Percentiles rank a stretch among this genome's conserved stretches.
These are phyloP conservation scores for Hydrozoanthus gracilis DNA, from an alignment of 92 coral and sea anemone species.

Conservation along the genomic window DNA sequence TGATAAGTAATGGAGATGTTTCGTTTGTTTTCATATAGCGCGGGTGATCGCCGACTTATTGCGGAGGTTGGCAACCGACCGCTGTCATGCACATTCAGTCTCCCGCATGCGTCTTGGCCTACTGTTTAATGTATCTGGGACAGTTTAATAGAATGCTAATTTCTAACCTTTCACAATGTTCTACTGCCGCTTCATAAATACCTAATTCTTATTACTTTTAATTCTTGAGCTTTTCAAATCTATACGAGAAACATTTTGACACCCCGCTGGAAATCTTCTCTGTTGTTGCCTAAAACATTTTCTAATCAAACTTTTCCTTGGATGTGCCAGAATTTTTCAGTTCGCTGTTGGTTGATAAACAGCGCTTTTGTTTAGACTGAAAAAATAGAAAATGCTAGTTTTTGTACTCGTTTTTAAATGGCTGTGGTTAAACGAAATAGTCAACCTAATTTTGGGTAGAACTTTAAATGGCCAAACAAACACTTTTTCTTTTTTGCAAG, in stretches of 20 bases:
- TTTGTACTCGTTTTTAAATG: neutral
- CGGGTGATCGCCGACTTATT: slow-evolving; percentile 28
- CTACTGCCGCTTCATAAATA: slow-evolving; percentile 27
- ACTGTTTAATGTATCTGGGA: slow-evolving; percentile 33
- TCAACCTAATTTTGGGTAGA: neutral
- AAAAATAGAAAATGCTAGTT: neutral
- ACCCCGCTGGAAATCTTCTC: neutral
- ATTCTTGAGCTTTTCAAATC: slow-evolving; percentile 3
- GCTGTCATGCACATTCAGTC: neutral
- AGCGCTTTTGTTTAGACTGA: neutral
- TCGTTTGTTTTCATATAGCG: slow-evolving; percentile 27
- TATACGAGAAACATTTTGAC: slow-evolving; percentile 20
- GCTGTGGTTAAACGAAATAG: slow-evolving; percentile 12
- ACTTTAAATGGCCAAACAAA: slow-evolving; percentile 20
- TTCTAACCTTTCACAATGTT: slow-evolving; percentile 28
- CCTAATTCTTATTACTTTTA: slow-evolving; percentile 18
- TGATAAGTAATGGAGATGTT: slow-evolving; percentile 11
- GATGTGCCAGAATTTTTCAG: neutral
- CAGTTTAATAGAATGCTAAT: slow-evolving; percentile 42
- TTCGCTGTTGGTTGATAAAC: neutral
- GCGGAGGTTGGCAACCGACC: slow-evolving; percentile 21
- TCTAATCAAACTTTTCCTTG: slow-evolving; percentile 8
- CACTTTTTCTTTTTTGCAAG: neutral
- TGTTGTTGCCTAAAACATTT: neutral
- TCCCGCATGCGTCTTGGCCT: slow-evolving; percentile 35